Percentiles rank a stretch among this genome's conserved stretches.
Conservation (phyloP, 2,113 vertebrate genomes). For the Leptosomus discolor region DNA sequence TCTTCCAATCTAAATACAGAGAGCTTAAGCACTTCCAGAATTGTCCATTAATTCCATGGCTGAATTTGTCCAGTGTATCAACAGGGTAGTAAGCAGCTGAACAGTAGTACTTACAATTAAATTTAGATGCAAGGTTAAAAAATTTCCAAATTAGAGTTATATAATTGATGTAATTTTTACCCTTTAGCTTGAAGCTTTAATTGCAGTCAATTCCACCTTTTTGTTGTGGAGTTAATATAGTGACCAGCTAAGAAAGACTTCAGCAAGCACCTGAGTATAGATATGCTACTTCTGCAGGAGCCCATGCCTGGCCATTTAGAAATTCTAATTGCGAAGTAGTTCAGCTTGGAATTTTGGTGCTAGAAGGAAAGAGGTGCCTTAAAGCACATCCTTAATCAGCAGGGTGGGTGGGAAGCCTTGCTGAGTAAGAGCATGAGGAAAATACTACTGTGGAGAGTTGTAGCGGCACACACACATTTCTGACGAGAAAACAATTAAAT, state of each 20-base stretch:
- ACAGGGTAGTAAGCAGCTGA: background rate
- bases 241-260: background rate
- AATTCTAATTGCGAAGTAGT: background rate
- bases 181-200: background rate
- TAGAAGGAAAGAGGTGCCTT: rapidly evolving
- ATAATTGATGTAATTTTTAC: background rate
- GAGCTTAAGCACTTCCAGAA: background rate
- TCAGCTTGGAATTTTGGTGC: background rate
- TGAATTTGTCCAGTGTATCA: background rate
- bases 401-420: background rate
- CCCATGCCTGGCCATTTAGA: rapidly evolving
- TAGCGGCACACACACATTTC: background rate
- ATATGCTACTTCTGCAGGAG: background rate
- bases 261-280: rapidly evolving
- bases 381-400: background rate
- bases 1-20: background rate
- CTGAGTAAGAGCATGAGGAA: background rate
- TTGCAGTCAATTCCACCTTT: background rate
- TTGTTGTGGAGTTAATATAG: background rate
- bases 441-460: background rate
- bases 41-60: background rate
- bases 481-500: background rate
- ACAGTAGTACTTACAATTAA: background rate
- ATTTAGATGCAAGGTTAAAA: background rate
- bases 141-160: background rate